Base-by-base conservation (phyloP, 92 coral and sea anemone species). In the Zoanthus solanderi region DNA sequence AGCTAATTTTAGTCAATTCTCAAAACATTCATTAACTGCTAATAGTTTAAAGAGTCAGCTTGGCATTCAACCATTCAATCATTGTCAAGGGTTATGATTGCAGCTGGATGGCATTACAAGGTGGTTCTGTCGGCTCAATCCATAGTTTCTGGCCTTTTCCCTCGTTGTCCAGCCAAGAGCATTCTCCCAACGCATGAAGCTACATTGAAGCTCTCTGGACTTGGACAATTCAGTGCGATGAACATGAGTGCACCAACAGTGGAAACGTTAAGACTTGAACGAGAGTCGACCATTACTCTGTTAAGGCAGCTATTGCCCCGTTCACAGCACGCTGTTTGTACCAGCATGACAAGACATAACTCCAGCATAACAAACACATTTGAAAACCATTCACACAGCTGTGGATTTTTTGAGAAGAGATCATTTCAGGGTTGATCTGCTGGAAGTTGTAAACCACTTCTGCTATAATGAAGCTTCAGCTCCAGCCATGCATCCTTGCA, bases 251-350 rank as follows among this genome's bases (percentile, higher is more conserved):
- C 77, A 68, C 68, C 72, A 16, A 90, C 87, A 9, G 90, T 90
- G 4, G 78, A 58, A 32, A 85, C 87, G 72, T 81, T 65, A 85
- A 90, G 87, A 46, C 88, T 17, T 6, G 93, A 57, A 73, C 92
- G 71, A 52, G 45, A 54, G 66, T 84, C 89, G 8, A 89, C 84
- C 92, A 75, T 89, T 29, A 77, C 54, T 48, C 92, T 60, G 42
- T 89, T 84, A 9, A 85, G 0, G 71, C 88, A 85, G 67, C 82
- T 71, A 65, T 78, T 78, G 71, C 90, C 87, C 79, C 90, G 56
- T 58, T 90, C 87, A 60, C 77, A 61, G 46, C 89, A 90, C 6
- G 92, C 89, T 48, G 88, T 89, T 76, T 84, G 85, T 16, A 89
- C 92, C 9, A 86, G 89, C 54, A 84, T 54, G 12, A 83, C 76